These are phyloP conservation scores for Urocynchramus pylzowi DNA, from an alignment of 2,113 vertebrate genomes.

Conservation along the genomic window DNA sequence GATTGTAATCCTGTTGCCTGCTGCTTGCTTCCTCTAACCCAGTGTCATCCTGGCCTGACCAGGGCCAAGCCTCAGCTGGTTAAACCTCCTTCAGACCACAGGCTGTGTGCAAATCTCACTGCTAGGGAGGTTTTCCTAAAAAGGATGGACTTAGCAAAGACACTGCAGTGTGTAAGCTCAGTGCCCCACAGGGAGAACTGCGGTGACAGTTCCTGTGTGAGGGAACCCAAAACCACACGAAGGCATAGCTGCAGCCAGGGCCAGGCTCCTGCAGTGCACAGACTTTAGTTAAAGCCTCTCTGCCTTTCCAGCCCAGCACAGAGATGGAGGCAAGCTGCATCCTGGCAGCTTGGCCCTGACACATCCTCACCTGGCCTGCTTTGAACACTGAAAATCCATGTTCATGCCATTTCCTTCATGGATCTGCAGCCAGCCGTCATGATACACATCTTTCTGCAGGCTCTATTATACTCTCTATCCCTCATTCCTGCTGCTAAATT, in stretches of 20 bases:
- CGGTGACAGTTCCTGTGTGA: neutral
- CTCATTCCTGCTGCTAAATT: neutral
- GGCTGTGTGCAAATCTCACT: neutral
- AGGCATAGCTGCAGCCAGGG: neutral
- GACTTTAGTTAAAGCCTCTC: neutral
- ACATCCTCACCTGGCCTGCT: neutral
- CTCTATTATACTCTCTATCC: too few relatives aligned
- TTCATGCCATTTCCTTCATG: neutral
- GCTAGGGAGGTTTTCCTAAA: neutral
- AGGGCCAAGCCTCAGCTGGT: neutral
- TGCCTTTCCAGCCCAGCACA: neutral
- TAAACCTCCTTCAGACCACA: neutral
- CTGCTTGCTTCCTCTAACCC: neutral
- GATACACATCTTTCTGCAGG: slow-evolving; percentile 18
- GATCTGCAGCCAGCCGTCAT: neutral
- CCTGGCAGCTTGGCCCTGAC: neutral
- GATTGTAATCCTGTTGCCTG: neutral
- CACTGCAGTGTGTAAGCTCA: neutral
- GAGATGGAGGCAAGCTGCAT: neutral
- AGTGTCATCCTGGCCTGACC: neutral
- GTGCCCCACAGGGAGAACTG: neutral
- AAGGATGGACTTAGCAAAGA: neutral
- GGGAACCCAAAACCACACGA: neutral
- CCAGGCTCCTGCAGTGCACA: neutral
- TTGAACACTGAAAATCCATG: neutral